Conservation (phyloP, 1,140 invertebrate genomes). For the Drosophila melanica region DNA sequence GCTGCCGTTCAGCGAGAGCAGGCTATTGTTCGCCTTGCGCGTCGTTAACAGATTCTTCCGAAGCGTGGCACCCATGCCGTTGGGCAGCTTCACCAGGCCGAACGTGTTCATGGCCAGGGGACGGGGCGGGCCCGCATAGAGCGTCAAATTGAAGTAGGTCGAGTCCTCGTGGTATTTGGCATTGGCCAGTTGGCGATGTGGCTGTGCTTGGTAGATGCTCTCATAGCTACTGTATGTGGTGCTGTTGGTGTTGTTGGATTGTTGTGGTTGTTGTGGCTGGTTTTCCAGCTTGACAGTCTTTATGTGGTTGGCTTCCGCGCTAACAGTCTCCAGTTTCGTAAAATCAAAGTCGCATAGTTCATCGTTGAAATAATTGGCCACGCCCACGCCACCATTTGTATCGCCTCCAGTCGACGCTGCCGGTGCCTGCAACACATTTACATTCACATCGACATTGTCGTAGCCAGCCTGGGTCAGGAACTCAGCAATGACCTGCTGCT, state of each 20-base stretch:
- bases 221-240: constrained; percentile 24
- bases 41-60: constrained; percentile 72
- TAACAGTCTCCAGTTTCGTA: constrained; percentile 73
- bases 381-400: not conserved
- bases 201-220: constrained; percentile 18
- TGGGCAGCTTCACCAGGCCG: constrained; percentile 72
- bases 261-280: constrained; percentile 42
- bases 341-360: constrained; percentile 70
- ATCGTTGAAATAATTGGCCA: constrained; percentile 48
- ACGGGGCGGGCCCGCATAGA: constrained; percentile 72
- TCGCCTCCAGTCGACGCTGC: not conserved
- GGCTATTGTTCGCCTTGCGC: constrained; percentile 72
- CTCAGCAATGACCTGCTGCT: constrained; percentile 71
- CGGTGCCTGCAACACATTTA: constrained; percentile 56
- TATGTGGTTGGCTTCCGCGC: constrained; percentile 61
- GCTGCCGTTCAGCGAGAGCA: constrained; percentile 61
- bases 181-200: constrained; percentile 61
- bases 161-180: constrained; percentile 72
- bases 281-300: constrained; percentile 77
- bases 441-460: constrained; percentile 60
- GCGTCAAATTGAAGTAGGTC: constrained; percentile 69
- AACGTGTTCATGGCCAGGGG: constrained; percentile 77
- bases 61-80: constrained; percentile 70
- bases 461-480: constrained; percentile 74
- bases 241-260: constrained; percentile 18